Evolutionary conservation across 1,140 invertebrate genomes (phyloP).

Genomic region (Drosophila grimshawi): DNA sequence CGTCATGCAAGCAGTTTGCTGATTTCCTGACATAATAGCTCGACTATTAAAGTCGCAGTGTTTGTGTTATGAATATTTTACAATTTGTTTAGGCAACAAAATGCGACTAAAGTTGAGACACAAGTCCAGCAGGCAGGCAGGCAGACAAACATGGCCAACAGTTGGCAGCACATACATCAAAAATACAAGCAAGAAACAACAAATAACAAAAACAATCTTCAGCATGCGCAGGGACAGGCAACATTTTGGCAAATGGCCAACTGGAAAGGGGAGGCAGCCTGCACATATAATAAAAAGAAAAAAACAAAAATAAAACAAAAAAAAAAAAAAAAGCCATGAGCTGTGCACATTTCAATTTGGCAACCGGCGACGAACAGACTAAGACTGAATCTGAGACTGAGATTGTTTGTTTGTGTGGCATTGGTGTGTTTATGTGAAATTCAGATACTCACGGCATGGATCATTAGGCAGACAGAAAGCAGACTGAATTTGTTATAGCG

Average conservation of each 20-base stretch:
- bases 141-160: conserved; percentile 39
- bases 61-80: conserved; percentile 31
- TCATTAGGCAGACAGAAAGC: conserved; percentile 75
- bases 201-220: conserved; percentile 11
- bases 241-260: conserved; percentile 66
- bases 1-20: not conserved
- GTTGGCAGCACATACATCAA: conserved; percentile 52
- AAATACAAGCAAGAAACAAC: not conserved
- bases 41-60: conserved; percentile 30
- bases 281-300: too few relatives aligned
- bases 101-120: conserved; percentile 23
- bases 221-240: conserved; percentile 28
- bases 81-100: conserved; percentile 49
- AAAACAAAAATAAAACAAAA: too few relatives aligned
- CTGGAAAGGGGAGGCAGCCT: not conserved
- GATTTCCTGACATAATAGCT: conserved; percentile 10
- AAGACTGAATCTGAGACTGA: not conserved
- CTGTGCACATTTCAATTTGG: conserved; percentile 74
- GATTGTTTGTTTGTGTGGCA: not conserved
- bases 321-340: conserved; percentile 30
- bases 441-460: conserved; percentile 61
- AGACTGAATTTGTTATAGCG: conserved; percentile 78
- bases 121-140: not conserved
- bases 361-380: conserved; percentile 18
- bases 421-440: conserved; percentile 68